Percentiles rank a stretch among this genome's conserved stretches.
Evolutionary conservation across 2,797 vertebrate species (phyloP).

Genomic region (Carcharodon carcharias): DNA sequence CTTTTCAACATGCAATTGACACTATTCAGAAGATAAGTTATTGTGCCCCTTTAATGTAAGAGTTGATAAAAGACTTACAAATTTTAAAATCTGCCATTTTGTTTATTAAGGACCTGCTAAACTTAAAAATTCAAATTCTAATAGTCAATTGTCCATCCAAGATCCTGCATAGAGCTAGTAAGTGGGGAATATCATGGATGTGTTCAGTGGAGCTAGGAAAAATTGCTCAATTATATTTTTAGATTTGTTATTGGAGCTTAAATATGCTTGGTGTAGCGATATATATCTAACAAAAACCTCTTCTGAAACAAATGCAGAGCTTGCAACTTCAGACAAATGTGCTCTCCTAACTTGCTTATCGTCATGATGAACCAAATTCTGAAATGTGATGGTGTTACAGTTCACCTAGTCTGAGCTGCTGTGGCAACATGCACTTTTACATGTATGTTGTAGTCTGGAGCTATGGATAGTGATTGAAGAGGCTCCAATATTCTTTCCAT

Average conservation of each 20-base stretch:
- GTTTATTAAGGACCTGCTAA: background rate
- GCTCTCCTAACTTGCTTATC: background rate
- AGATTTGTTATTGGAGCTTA: background rate
- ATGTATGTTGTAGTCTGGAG: background rate
- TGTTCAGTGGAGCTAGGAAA: background rate
- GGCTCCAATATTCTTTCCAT: background rate
- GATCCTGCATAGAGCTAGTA: background rate
- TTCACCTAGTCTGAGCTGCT: background rate
- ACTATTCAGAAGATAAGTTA: background rate
- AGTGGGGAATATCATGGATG: conserved; percentile 24
- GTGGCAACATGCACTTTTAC: background rate
- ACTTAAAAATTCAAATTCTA: background rate
- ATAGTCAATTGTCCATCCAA: background rate
- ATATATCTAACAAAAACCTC: background rate
- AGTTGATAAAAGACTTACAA: background rate
- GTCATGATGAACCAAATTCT: background rate
- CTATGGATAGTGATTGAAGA: background rate
- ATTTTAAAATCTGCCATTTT: background rate
- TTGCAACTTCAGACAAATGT: background rate
- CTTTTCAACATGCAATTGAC: background rate
- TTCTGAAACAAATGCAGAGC: background rate
- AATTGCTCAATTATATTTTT: background rate
- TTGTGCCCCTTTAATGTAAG: background rate
- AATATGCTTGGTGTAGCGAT: background rate
- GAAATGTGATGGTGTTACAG: background rate